These are phyloP conservation scores for Dromiciops gliroides DNA, from an alignment of 2,113 vertebrate genomes.

Conservation along the genomic window DNA sequence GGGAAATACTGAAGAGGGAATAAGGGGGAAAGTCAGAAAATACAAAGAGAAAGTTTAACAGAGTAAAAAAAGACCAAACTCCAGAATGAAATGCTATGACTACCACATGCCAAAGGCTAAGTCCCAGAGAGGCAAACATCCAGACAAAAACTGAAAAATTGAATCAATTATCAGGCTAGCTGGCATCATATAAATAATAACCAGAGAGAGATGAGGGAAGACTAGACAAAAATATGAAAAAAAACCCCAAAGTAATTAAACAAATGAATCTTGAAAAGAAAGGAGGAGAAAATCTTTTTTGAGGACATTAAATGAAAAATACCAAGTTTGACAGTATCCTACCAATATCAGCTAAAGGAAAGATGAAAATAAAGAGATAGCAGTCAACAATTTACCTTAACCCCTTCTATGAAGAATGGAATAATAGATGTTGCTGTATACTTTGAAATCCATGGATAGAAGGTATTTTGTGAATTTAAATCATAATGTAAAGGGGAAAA, in stretches of 20 bases:
- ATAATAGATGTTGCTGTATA: not conserved
- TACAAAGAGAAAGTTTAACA: not conserved
- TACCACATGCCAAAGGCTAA: not conserved
- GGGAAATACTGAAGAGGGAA: not conserved
- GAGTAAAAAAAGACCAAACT: not conserved
- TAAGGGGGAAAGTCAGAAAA: not conserved
- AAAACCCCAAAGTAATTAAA: not conserved
- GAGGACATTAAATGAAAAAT: not conserved
- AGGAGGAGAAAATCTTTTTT: not conserved
- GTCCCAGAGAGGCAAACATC: not conserved
- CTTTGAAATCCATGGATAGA: not conserved
- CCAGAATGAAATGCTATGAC: not conserved
- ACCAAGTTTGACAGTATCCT: not conserved
- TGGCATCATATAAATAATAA: not conserved
- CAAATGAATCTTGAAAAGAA: not conserved
- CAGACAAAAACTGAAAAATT: not conserved
- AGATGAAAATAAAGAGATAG: not conserved
- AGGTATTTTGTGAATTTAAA: not conserved
- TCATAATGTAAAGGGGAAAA: not conserved
- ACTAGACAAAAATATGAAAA: not conserved
- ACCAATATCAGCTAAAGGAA: conserved; percentile 24
- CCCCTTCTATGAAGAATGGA: conserved; percentile 1
- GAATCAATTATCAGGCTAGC: not conserved
- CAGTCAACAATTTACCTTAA: conserved; percentile 14
- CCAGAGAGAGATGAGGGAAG: not conserved